These are phyloP conservation scores for Mobula birostris DNA, from an alignment of 2,113 vertebrate species.

Conservation along the genomic window DNA sequence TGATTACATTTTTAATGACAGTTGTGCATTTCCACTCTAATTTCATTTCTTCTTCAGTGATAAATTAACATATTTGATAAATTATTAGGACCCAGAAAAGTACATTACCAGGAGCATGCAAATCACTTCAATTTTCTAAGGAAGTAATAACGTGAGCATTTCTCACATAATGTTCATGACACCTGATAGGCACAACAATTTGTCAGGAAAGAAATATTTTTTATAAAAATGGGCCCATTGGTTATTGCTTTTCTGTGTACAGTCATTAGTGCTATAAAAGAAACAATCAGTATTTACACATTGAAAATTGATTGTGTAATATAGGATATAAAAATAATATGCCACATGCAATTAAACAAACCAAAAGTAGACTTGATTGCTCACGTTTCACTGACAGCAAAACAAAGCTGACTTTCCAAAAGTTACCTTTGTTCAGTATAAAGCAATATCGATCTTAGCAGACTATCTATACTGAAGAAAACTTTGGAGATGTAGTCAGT, in stretches of 20 bases:
- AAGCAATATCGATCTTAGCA: background rate
- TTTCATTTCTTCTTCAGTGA: constrained; percentile 63
- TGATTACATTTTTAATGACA: constrained; percentile 94
- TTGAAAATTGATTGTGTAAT: constrained; percentile 9
- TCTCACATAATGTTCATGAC: background rate
- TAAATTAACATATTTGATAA: constrained; percentile 76
- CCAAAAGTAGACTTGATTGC: background rate
- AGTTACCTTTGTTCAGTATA: background rate
- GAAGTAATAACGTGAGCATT: constrained; percentile 24
- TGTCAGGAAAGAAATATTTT: constrained; percentile 13
- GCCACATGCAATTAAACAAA: background rate
- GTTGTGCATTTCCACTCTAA: constrained; percentile 79
- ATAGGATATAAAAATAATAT: constrained; percentile 5
- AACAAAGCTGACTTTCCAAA: background rate
- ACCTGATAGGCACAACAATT: constrained; percentile 25
- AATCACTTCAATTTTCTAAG: constrained; percentile 31
- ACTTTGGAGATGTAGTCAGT: background rate
- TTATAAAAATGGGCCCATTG: background rate
- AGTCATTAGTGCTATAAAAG: background rate
- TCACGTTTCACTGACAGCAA: background rate
- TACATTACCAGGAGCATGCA: constrained; percentile 29
- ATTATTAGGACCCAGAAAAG: constrained; percentile 55
- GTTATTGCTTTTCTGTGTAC: background rate
- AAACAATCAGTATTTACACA: constrained; percentile 14
- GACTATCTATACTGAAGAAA: background rate